Base-by-base conservation (phyloP, 2,113 vertebrate genomes). In the Tragulus kanchil region DNA sequence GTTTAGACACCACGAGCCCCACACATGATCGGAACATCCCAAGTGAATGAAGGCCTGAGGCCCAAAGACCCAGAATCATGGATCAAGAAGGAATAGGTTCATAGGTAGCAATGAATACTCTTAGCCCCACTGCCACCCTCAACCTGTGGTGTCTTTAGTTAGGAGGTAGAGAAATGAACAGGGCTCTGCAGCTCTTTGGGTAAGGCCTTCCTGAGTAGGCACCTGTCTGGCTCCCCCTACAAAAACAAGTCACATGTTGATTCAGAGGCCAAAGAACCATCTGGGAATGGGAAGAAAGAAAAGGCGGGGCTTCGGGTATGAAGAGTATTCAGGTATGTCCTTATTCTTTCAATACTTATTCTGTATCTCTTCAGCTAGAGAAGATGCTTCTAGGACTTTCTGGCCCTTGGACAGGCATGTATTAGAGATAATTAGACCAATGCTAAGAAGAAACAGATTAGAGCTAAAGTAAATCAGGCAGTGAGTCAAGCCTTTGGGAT, bases 1-100 rank as follows among this genome's bases (percentile, higher is more conserved):
- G 86, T 93, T 6, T 0, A 90, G 69, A 65, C n/a, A 97, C 75
- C 75, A 78, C 42, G 14, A 93, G 71, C 75, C 93, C 89, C 92
- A 90, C 15, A 62, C 61, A 78, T 42, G 95, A 97, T 87, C 96
- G 90, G 96, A 96, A 75, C 65, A 89, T 65, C 28, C 7, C 78
- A 90, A 88, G 79, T 85, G 94, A 96, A 95, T 89, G 78, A 62
- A 98, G 28, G 26, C 91, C 89, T 85, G 96, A 97, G 92, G 95
- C 97, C 95, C 23, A 8, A 95, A 96, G 89, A 84, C 45, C 58
- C 28, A 17, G 26, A 52, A 25, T 50, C 81, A n/a, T 45, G 14
- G 13, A 3, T 5, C 8, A 31, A 12, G 6, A 12, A n/a, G 21
- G 19, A 54, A 26, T 7, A 19, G 5, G n/a, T 12, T 45, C 45